Evolutionary conservation across 2,113 vertebrate species (phyloP), one percentile per base, ranked within the genome.

Genomic region (Neotragus moschatus): DNA sequence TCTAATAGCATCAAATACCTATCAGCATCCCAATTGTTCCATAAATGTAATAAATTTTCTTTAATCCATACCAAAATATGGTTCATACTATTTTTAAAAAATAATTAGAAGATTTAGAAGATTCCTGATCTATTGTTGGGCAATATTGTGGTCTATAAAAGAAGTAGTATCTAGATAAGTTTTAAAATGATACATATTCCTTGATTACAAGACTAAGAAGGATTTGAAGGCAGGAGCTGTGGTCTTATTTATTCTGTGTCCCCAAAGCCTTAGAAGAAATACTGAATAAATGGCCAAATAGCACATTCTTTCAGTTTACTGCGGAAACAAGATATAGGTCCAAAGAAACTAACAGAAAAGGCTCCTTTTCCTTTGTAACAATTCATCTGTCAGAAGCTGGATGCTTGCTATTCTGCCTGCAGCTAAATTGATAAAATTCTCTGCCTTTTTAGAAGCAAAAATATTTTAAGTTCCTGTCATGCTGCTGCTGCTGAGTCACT

Each of bases 391-490:
- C 84, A 97, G 75, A 92, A 94, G 26, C 43, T 80, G 13, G 49
- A 88, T 70, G 43, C 36, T 82, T 93, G 25, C 63, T 88, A 55
- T 82, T 77, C 43, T 51, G 60, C 60, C 70, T 97, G 39, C 21
- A 86, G 75, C 91, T 58, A 63, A 90, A 93, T 79, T 63, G 80
- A 96, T 63, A 92, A 58, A 79, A 89, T 58, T 88, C 16, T 58
- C 12, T 53, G 60, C 36, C 51, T 88, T 94, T 91, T 36, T 56
- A 86, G 94, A 45, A 88, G 45, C 43, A 90, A 90, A 97, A 66
- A 89, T 96, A 94, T 87, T 96, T 97, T 97, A 94, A 88, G 85
- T 45, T n/a, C 39, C 66, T 90, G 11, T 82, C 55, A 75, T 9
- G 33, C 23, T 26, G 56, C 56, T 58, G 23, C 55, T 56, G 55